Evolutionary conservation across 2,797 vertebrate species (phyloP).

Genomic region (Hippopotamyrus pictus): DNA sequence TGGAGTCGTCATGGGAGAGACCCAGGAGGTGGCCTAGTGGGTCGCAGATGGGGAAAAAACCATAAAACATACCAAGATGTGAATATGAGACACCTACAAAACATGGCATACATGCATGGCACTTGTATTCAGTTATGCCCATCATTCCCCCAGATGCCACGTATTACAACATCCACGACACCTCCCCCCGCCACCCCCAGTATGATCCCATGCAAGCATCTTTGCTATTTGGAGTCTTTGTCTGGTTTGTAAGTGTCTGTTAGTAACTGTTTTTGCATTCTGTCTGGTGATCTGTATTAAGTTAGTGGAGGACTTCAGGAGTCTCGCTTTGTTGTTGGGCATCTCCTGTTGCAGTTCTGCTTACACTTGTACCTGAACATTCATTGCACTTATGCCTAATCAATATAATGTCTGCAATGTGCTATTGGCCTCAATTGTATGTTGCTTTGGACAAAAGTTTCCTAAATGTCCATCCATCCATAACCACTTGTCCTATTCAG

Average conservation of each 20-base stretch:
- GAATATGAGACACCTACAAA: background rate
- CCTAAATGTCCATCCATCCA: background rate
- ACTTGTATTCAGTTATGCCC: background rate
- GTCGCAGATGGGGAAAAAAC: background rate
- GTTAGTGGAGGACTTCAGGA: background rate
- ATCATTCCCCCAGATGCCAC: background rate
- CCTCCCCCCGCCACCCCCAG: background rate
- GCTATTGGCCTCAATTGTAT: background rate
- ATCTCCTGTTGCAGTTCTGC: background rate
- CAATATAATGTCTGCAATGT: background rate
- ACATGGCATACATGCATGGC: background rate
- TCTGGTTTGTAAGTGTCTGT: background rate
- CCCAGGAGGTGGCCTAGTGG: constrained; percentile 83
- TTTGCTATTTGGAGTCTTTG: background rate
- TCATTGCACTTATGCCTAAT: background rate
- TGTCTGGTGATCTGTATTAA: background rate
- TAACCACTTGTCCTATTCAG: background rate
- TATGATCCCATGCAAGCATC: background rate
- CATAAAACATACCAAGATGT: background rate
- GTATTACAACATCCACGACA: background rate
- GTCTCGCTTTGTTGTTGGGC: background rate
- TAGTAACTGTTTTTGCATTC: background rate
- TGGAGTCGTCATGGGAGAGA: constrained; percentile 95
- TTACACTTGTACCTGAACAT: background rate
- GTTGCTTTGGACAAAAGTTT: background rate